Base-by-base conservation (phyloP, 2,797 vertebrate species). In the Sebastes iracundus region DNA sequence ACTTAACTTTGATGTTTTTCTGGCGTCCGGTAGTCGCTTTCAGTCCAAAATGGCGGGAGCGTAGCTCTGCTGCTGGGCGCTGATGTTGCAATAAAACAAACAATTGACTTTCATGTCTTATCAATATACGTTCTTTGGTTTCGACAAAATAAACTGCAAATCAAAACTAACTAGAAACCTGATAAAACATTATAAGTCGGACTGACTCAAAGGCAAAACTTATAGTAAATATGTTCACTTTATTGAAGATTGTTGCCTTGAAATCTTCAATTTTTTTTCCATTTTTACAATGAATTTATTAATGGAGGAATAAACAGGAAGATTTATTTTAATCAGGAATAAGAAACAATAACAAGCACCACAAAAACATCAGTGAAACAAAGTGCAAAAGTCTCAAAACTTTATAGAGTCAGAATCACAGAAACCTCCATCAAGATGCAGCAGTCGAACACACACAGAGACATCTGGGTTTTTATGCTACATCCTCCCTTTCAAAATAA, bases 401-500 rank as follows among this genome's bases (percentile, higher is more conserved):
- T 74, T 88, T 82, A 79, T 63, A 13, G 68, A 60, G 27, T 75
- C 59, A 78, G 46, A 49, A 49, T 49, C 46, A 49, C 46, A 49
- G 46, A 30, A 67, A 75, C 74, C 62, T 75, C 18, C 55, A 52
- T 75, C 63, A 38, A 7, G 42, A 72, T 25, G 53, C 61, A 52
- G 11, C 67, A 60, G 35, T 16, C n/a, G 7, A 78, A 74, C n/a
- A 80, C 23, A 55, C 46, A 49, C 46, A 49, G 46, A 74, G 20
- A 68, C 82, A 82, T 80, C 76, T 75, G 82, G 64, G 56, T 67
- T 11, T 73, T 75, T 46, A 81, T 83, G 87, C 82, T 81, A 78
- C 89, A 72, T 72, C 23, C n/a, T 46, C n/a, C 55, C 38, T 60
- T 72, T 72, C 55, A 81, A 80, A 81, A 87, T 60, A 85, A 79